These are phyloP conservation scores for Teleogryllus occipitalis DNA, from an alignment of 1,140 invertebrate genomes.

Conservation along the genomic window DNA sequence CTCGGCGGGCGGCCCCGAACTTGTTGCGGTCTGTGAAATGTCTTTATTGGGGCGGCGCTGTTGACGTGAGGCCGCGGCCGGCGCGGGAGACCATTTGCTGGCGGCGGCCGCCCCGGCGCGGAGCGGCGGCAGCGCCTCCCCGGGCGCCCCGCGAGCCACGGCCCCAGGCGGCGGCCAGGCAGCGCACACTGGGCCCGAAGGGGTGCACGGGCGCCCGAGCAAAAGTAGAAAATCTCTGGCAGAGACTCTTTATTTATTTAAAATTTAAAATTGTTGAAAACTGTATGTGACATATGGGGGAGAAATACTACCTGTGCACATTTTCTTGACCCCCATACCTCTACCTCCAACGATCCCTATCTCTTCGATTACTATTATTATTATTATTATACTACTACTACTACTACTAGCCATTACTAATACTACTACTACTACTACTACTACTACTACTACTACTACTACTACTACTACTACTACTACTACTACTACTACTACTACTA, in stretches of 20 bases:
- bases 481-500: not conserved
- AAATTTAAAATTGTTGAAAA: no score
- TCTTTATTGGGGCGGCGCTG: not conserved
- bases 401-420: not conserved
- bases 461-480: not conserved
- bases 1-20: not conserved
- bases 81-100: no score
- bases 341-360: not conserved
- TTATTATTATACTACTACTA: not conserved
- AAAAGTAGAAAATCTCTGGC: no score
- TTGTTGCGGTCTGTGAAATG: not conserved
- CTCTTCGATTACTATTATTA: not conserved
- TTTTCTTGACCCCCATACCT: not conserved
- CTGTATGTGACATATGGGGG: no score
- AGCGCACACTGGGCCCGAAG: no score
- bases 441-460: slow-evolving; percentile 1
- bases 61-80: no score
- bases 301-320: not conserved
- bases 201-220: no score
- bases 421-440: slow-evolving; percentile 6
- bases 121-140: no score
- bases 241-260: no score
- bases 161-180: no score
- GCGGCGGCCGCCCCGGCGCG: no score
- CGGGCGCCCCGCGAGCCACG: no score